Percentiles rank a stretch among this genome's conserved stretches.
These are phyloP conservation scores for Actinemys pallida DNA, from an alignment of 2,113 vertebrate genomes.

Conservation along the genomic window DNA sequence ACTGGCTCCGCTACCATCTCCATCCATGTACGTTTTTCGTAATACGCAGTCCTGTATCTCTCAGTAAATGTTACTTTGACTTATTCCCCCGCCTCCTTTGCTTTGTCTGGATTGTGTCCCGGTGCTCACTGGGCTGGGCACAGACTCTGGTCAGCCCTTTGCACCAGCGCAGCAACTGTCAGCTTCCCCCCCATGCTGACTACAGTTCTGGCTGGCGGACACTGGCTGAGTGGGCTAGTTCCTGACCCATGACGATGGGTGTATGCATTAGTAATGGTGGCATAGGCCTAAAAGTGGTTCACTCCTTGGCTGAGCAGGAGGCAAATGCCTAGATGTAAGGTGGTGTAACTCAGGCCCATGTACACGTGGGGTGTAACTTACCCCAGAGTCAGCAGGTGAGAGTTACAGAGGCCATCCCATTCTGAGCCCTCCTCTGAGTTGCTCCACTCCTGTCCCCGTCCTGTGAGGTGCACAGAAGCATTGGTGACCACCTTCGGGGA, in stretches of 20 bases:
- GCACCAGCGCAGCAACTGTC: neutral
- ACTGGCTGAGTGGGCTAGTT: neutral
- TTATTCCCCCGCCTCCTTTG: slow-evolving; percentile 56
- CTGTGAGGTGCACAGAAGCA: neutral
- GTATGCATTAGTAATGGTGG: neutral
- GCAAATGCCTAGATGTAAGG: neutral
- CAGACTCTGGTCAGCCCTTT: neutral
- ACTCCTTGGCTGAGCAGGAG: neutral
- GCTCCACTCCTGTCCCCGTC: neutral
- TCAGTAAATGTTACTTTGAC: slow-evolving; percentile 85
- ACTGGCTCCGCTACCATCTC: slow-evolving; percentile 64
- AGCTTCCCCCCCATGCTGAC: rapidly evolving
- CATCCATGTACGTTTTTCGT: slow-evolving; percentile 83
- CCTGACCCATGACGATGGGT: neutral
- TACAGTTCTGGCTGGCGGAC: neutral
- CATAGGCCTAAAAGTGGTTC: neutral
- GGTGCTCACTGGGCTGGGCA: rapidly evolving
- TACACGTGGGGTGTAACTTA: neutral
- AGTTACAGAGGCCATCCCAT: neutral
- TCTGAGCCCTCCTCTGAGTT: neutral
- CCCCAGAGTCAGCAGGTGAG: neutral
- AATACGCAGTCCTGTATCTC: slow-evolving; percentile 83
- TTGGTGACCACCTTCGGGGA: neutral
- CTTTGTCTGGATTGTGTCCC: slow-evolving; percentile 38
- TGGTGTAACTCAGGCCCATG: neutral